A percentile compares a stretch with the other conserved stretches of the same genome.
Evolutionary conservation across 2,113 vertebrate species (phyloP).

Genomic region (Rhynchopsitta pachyrhyncha): DNA sequence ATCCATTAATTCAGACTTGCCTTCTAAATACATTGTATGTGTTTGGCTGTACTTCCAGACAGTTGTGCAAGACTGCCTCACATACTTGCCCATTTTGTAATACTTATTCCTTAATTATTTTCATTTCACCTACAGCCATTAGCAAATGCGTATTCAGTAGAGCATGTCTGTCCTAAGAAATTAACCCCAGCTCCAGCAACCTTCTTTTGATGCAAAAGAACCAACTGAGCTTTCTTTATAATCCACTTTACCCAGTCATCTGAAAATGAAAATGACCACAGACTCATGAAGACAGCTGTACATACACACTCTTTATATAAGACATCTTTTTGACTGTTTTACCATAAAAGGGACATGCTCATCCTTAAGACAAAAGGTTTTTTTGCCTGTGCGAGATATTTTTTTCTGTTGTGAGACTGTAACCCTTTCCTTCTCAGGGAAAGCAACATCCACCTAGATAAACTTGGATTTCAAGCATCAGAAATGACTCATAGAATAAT

Average conservation of each 20-base stretch:
- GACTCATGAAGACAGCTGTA: not conserved
- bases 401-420: not conserved
- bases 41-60: not conserved
- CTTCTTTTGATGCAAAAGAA: not conserved
- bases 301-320: not conserved
- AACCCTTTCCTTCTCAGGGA: not conserved
- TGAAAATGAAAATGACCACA: not conserved
- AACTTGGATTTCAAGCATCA: not conserved
- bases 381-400: not conserved
- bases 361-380: not conserved
- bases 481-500: not conserved
- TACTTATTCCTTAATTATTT: not conserved
- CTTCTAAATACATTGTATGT: not conserved
- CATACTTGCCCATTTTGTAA: not conserved
- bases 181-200: not conserved
- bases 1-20: not conserved
- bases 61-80: not conserved
- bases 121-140: not conserved
- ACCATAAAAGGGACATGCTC: not conserved
- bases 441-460: not conserved
- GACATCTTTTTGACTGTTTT: not conserved
- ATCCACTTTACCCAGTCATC: not conserved
- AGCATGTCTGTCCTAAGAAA: not conserved
- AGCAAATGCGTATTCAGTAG: not conserved
- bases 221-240: not conserved